A percentile compares a stretch with the other conserved stretches of the same genome.
These are phyloP conservation scores for Saccostrea cuccullata DNA, from an alignment of 1,140 invertebrate genomes.

Conservation along the genomic window DNA sequence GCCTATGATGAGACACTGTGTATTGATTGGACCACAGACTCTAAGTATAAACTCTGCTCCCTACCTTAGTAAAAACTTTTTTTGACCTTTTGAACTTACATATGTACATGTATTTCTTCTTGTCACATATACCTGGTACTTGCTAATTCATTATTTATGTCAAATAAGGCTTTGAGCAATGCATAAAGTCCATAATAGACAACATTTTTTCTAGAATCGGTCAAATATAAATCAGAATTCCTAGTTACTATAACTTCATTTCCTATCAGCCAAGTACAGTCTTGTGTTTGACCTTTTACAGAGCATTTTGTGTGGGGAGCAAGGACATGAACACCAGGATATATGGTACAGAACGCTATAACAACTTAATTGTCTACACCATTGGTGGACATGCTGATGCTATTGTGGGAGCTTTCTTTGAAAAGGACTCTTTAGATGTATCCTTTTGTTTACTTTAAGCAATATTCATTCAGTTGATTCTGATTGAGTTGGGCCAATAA, in stretches of 20 bases:
- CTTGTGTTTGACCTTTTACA: slow-evolving; percentile 65
- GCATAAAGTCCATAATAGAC: no score
- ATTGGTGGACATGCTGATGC: slow-evolving; percentile 89
- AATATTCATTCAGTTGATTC: no score
- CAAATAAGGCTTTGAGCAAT: no score
- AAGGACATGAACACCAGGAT: slow-evolving; percentile 92
- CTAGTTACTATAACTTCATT: no score
- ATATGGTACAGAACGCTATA: slow-evolving; percentile 86
- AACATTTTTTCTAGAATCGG: no score
- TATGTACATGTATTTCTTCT: no score
- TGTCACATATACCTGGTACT: no score
- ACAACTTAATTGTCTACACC: slow-evolving; percentile 83
- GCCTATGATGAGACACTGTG: slow-evolving; percentile 90
- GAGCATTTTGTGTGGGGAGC: slow-evolving; percentile 89
- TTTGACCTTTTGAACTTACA: no score
- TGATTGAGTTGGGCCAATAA: no score
- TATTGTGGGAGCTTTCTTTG: slow-evolving; percentile 93
- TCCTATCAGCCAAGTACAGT: neutral
- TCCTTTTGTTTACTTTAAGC: slow-evolving; percentile 66
- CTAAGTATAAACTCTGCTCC: slow-evolving; percentile 80
- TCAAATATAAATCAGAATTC: no score
- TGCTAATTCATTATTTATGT: no score
- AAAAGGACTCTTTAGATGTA: slow-evolving; percentile 88
- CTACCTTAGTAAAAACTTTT: no score
- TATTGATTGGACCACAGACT: slow-evolving; percentile 95